Evolutionary conservation across 1,140 invertebrate genomes (phyloP).

Genomic region (Hylaeus volcanicus): DNA sequence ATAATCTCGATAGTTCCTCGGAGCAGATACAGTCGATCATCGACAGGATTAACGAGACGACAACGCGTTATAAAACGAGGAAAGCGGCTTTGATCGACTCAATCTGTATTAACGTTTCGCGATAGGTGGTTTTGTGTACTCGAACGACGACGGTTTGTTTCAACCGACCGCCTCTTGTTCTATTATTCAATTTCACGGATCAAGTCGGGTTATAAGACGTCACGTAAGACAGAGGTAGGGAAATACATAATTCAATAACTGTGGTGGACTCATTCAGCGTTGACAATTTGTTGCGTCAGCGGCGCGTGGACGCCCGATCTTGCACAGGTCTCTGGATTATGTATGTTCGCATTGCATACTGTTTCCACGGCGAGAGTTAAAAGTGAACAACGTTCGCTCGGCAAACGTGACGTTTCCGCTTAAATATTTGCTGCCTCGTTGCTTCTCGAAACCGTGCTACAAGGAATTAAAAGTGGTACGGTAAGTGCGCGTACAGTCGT

Average conservation of each 20-base stretch:
- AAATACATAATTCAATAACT: constrained; percentile 4
- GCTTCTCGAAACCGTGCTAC: no score
- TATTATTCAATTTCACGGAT: constrained; percentile 8
- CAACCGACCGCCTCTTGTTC: background rate
- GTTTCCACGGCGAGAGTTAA: background rate
- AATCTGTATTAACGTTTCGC: background rate
- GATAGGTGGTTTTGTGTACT: background rate
- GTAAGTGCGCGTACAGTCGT: no score
- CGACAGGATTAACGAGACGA: background rate
- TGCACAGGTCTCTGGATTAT: background rate
- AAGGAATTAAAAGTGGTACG: no score
- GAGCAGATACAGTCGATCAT: background rate
- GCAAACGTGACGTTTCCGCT: background rate
- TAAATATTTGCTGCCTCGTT: no score
- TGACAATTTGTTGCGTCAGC: background rate
- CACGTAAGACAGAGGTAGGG: background rate
- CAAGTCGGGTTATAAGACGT: background rate
- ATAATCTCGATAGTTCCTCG: background rate
- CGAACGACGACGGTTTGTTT: background rate
- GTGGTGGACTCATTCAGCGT: constrained; percentile 13
- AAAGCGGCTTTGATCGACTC: background rate
- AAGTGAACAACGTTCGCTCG: background rate
- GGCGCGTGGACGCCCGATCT: background rate
- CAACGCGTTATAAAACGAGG: background rate
- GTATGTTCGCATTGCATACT: no score